phyloP scores from a whole-genome alignment of 2,888 invertebrate species.

The Sycophila texana region DNA sequence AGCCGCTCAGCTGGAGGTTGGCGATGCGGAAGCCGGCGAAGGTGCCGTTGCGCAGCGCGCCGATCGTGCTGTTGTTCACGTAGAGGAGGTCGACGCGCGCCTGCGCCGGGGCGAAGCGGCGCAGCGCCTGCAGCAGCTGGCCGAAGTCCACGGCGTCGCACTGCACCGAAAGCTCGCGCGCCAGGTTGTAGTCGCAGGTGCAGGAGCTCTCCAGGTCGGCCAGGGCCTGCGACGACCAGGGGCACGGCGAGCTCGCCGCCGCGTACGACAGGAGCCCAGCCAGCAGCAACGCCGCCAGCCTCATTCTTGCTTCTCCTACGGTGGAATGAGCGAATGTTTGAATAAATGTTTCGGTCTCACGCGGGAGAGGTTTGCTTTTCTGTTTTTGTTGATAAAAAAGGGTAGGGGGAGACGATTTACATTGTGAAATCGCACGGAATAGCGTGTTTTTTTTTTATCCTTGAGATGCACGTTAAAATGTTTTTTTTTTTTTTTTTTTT shows the following conservation, averaged over 20 bases:
- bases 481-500: no score
- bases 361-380: neutral
- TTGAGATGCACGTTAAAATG: no score
- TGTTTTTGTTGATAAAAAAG: neutral
- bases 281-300: slow-evolving; percentile 60
- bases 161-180: slow-evolving; percentile 90
- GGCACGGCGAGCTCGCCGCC: slow-evolving; percentile 82
- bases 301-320: slow-evolving; percentile 32
- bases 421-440: no score
- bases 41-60: slow-evolving; percentile 81
- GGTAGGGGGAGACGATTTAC: neutral
- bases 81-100: slow-evolving; percentile 87
- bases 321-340: neutral
- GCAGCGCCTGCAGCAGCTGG: slow-evolving; percentile 84
- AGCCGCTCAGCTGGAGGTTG: slow-evolving; percentile 90
- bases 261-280: slow-evolving; percentile 56
- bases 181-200: slow-evolving; percentile 91
- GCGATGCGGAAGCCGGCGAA: slow-evolving; percentile 84
- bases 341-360: no score
- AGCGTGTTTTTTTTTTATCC: no score
- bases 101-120: slow-evolving; percentile 82
- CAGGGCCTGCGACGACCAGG: slow-evolving; percentile 85
- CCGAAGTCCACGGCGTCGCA: slow-evolving; percentile 92
- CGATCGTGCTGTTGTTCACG: slow-evolving; percentile 90
- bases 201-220: slow-evolving; percentile 88